These are phyloP conservation scores for Cephus pygmeus DNA, from an alignment of 2,888 invertebrate species.

Conservation along the genomic window DNA sequence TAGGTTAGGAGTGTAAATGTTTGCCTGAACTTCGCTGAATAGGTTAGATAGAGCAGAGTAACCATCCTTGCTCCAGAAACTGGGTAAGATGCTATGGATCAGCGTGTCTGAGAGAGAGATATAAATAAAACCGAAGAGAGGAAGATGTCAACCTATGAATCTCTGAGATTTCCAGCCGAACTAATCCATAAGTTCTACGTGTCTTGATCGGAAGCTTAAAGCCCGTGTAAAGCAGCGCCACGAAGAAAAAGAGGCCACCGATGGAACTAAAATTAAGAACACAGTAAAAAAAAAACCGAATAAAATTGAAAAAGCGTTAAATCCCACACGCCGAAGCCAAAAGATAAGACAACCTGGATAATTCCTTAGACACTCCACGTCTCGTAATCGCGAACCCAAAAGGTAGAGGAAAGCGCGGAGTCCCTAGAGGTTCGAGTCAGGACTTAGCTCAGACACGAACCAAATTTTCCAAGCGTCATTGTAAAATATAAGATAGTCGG, in stretches of 20 bases:
- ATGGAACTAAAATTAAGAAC: not conserved
- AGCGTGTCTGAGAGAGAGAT: constrained; percentile 1
- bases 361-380: no score
- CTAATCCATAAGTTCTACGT: constrained; percentile 37
- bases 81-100: not conserved
- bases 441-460: not conserved
- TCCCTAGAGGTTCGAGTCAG: not conserved
- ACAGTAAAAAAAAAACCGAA: not conserved
- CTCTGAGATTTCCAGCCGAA: constrained; percentile 39
- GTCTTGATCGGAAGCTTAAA: constrained; percentile 22
- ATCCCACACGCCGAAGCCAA: not conserved
- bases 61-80: not conserved
- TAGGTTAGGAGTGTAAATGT: constrained; percentile 43
- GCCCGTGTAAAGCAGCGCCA: not conserved
- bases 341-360: not conserved
- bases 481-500: no score
- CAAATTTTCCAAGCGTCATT: not conserved
- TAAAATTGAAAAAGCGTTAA: not conserved
- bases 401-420: not conserved
- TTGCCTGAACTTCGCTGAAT: constrained; percentile 22
- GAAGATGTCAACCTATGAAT: constrained; percentile 28
- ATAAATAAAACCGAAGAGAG: not conserved
- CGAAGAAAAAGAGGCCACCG: not conserved
- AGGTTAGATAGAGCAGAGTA: not conserved
- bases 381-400: not conserved